Percentiles rank a stretch among this genome's conserved stretches.
Evolutionary conservation across 2,797 vertebrate genomes (phyloP).

Genomic region (Trachurus trachurus): DNA sequence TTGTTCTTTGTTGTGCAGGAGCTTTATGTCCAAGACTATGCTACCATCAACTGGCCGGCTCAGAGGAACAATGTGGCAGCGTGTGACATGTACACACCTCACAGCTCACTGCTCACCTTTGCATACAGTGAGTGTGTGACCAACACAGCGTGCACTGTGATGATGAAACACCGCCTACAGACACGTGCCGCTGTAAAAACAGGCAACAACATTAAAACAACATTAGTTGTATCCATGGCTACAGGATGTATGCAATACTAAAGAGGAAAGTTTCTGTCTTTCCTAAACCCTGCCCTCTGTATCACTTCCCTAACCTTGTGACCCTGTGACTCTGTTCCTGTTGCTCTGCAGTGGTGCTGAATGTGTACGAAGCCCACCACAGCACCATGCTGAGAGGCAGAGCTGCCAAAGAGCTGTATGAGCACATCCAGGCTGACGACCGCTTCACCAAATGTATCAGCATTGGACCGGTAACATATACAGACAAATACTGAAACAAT

Average conservation of each 20-base stretch:
- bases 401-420: conserved; percentile 87
- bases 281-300: not conserved
- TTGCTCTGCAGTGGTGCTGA: conserved; percentile 82
- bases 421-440: conserved; percentile 94
- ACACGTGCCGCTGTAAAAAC: not conserved
- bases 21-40: conserved; percentile 93
- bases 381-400: conserved; percentile 84
- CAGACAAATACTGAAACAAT: not conserved
- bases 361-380: conserved; percentile 93
- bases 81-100: conserved; percentile 92
- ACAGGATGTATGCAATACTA: not conserved
- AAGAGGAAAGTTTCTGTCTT: not conserved
- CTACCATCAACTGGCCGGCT: conserved; percentile 91
- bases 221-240: not conserved
- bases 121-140: conserved; percentile 69
- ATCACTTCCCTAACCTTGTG: conserved; percentile 6
- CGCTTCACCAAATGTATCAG: conserved; percentile 95
- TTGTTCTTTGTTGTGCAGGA: conserved; percentile 83
- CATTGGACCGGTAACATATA: conserved; percentile 90
- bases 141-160: not conserved
- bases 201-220: not conserved
- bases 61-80: conserved; percentile 92
- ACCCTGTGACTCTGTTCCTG: conserved; percentile 15
- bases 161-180: not conserved
- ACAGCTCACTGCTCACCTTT: conserved; percentile 89